A percentile compares a stretch with the other conserved stretches of the same genome.
These are phyloP conservation scores for Prunella strophiata DNA, from an alignment of 2,797 vertebrate species.

Conservation along the genomic window DNA sequence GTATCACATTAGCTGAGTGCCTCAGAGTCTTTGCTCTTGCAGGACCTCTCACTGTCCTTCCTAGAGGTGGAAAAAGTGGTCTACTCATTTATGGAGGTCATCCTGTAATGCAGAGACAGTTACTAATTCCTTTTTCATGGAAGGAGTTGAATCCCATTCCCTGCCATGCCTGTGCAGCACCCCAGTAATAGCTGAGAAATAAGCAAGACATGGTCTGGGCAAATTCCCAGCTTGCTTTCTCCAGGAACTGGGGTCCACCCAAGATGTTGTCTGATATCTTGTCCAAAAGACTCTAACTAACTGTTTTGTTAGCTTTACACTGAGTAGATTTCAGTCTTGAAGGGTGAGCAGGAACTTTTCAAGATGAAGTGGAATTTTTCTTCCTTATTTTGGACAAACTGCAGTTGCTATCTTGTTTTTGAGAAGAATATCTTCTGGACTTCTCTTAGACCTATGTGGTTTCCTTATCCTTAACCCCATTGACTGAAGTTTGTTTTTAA, in stretches of 20 bases:
- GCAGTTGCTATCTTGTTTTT: neutral
- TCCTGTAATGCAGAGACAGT: neutral
- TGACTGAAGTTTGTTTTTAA: neutral
- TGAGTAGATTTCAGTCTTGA: fast-evolving
- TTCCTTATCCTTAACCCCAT: neutral
- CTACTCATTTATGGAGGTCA: neutral
- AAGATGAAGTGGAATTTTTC: neutral
- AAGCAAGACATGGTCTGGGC: neutral
- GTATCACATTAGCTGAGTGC: neutral
- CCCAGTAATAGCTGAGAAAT: neutral
- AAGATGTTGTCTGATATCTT: neutral
- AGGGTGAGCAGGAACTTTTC: neutral
- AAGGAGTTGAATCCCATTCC: neutral
- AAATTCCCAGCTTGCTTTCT: neutral
- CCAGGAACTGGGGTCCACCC: neutral
- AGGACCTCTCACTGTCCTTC: neutral
- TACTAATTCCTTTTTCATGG: neutral
- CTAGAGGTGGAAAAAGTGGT: neutral
- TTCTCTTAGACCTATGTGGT: neutral
- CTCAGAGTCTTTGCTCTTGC: neutral
- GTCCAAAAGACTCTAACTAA: neutral
- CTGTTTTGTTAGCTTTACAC: neutral
- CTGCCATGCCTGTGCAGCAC: neutral
- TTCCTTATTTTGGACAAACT: neutral
- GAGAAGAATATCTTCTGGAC: neutral